These are phyloP conservation scores for Diogma glabrata DNA, from an alignment of 2,888 invertebrate genomes.

Conservation along the genomic window DNA sequence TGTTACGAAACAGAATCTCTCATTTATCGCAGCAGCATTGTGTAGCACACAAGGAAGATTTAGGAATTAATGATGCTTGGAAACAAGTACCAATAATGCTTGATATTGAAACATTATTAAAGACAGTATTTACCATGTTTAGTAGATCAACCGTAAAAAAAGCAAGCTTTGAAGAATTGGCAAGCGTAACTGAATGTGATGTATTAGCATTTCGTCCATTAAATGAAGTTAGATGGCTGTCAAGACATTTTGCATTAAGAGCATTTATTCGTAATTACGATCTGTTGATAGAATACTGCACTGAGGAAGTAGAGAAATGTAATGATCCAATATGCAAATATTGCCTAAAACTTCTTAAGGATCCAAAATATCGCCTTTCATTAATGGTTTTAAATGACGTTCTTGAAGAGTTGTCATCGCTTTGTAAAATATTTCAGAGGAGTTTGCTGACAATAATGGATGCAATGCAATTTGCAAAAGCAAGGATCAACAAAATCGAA, in stretches of 20 bases:
- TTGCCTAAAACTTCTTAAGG: conserved; percentile 10
- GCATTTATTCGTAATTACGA: conserved; percentile 11
- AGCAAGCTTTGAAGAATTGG: conserved; percentile 11
- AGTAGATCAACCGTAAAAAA: conserved; percentile 10
- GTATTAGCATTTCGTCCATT: conserved; percentile 10
- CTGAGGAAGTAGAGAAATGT: conserved; percentile 5
- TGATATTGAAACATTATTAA: conserved; percentile 1
- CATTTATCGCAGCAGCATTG: conserved; percentile 12
- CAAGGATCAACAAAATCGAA: conserved; percentile 9
- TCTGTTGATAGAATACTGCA: conserved; percentile 12
- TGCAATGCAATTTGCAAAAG: conserved; percentile 3
- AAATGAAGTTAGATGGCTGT: conserved; percentile 13
- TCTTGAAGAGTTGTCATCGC: conserved; percentile 10
- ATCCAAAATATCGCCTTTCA: conserved; percentile 11
- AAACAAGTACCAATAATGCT: conserved; percentile 8
- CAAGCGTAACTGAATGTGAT: conserved; percentile 11
- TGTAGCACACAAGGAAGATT: conserved; percentile 11
- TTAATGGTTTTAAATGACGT: conserved; percentile 10
- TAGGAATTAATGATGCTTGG: conserved; percentile 8
- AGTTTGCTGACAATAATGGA: conserved; percentile 8
- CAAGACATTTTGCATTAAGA: conserved; percentile 12
- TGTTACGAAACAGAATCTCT: conserved; percentile 10
- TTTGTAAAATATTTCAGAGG: conserved; percentile 10
- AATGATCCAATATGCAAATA: conserved; percentile 11
- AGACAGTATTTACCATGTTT: conserved; percentile 10